Conservation (phyloP, 2,113 vertebrate species). For the Abramis brama region DNA sequence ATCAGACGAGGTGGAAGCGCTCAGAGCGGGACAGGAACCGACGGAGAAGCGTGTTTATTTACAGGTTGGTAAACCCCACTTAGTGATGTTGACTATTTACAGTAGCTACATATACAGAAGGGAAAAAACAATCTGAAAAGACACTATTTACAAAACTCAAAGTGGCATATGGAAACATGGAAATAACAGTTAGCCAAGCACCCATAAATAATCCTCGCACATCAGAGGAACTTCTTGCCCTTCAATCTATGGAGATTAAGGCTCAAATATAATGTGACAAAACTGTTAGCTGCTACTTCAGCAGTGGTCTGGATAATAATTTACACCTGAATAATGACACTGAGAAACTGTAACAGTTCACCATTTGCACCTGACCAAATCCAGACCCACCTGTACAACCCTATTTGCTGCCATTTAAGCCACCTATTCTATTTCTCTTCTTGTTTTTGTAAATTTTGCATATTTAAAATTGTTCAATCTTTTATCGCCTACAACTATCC, state of each 20-base stretch:
- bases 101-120: not conserved
- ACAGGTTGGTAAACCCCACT: not conserved
- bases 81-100: conserved; percentile 2
- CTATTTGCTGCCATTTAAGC: too few species aligned
- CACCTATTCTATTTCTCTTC: too few species aligned
- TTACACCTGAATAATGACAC: not conserved
- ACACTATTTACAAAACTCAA: not conserved
- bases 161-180: not conserved
- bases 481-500: too few species aligned
- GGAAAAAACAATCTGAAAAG: not conserved
- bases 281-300: not conserved
- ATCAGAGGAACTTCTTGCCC: not conserved
- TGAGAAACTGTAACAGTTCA: not conserved
- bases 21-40: not conserved
- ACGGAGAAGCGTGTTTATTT: not conserved
- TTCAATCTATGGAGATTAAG: not conserved
- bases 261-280: not conserved
- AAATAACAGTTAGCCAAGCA: not conserved
- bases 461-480: too few species aligned
- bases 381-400: too few species aligned
- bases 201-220: not conserved
- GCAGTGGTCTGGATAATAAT: not conserved
- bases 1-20: not conserved
- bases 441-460: too few species aligned
- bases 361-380: too few species aligned